Base-by-base conservation (phyloP, 2,113 vertebrate species). In the Neolamprologus sp. region DNA sequence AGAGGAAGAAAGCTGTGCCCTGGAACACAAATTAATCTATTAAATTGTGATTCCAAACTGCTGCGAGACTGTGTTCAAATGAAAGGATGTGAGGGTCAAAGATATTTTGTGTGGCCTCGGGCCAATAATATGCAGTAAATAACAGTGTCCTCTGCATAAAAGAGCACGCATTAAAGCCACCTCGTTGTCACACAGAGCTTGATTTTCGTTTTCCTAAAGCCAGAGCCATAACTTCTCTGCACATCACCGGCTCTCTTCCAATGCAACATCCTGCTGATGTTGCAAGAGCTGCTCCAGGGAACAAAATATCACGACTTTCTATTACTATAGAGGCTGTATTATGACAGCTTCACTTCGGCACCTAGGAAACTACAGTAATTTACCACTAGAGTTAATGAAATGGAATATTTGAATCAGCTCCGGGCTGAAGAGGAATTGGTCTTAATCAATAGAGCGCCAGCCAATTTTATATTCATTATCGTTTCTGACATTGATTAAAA, bases 391-490 rank as follows among this genome's bases (percentile, higher is more conserved):
- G 28, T 53, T 80, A 90, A 90, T 82, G 80, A 85, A 90, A 89
- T 42, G 19, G 85, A 92, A 87, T 85, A 55, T 79, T 83, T 83
- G 89, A 85, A 89, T 87, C 57, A 84, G 78, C 89, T 68, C 3
- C 5, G 33, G 82, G 80, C 87, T 54, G 80, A 79, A 35, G 35
- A 84, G 81, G 71, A 89, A 83, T 23, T 80, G 65, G 10, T 80
- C 26, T 58, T 82, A 68, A 91, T 93, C 93, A 93, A 91, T 89
- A 80, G 28, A 90, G 73, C 9, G 3, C 16, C 79, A n/a, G 83
- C 71, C 83, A 85, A 86, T 92, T 87, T 86, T 30, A 78, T 85
- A 89, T 92, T 93, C 79, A 93, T 90, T 85, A 86, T 83, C 7
- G 35, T 85, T 12, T 82, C 83, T 73, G 75, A 30, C 63, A 85